These are phyloP conservation scores for Aphodius granarius DNA, from an alignment of 2,888 invertebrate species.

Conservation along the genomic window DNA sequence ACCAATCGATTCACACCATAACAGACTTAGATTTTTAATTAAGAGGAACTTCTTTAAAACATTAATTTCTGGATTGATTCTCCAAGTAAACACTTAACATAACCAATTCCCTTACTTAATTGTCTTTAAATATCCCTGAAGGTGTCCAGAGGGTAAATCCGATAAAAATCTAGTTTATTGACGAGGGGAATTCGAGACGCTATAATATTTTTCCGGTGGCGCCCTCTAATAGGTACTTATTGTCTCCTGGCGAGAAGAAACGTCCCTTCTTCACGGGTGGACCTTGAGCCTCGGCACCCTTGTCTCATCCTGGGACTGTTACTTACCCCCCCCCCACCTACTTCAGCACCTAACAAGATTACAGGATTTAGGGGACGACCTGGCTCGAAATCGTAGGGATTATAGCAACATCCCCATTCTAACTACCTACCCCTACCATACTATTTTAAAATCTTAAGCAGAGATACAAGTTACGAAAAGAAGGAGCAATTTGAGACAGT, in stretches of 20 bases:
- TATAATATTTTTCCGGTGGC: not conserved
- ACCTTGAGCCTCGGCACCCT: not conserved
- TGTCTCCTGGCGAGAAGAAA: not conserved
- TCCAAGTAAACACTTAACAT: too few species aligned
- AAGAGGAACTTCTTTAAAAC: too few species aligned
- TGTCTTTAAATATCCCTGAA: not conserved
- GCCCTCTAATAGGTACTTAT: not conserved
- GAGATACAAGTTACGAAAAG: too few species aligned
- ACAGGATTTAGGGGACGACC: not conserved
- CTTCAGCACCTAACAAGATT: not conserved
- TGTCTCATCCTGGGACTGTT: not conserved
- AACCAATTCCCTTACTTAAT: too few species aligned
- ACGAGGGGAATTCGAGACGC: not conserved
- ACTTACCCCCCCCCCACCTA: not conserved
- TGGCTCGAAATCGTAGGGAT: not conserved
- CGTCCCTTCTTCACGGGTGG: not conserved
- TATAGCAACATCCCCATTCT: not conserved
- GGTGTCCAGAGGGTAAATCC: not conserved
- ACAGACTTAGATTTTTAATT: not conserved
- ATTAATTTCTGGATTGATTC: too few species aligned
- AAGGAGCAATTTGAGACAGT: too few species aligned
- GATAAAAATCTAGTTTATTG: not conserved
- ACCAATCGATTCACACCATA: not conserved
- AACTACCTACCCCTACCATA: not conserved
- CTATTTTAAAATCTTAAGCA: not conserved